Evolutionary conservation across 2,797 vertebrate species (phyloP).

Genomic region (Kryptolebias ocellatus): DNA sequence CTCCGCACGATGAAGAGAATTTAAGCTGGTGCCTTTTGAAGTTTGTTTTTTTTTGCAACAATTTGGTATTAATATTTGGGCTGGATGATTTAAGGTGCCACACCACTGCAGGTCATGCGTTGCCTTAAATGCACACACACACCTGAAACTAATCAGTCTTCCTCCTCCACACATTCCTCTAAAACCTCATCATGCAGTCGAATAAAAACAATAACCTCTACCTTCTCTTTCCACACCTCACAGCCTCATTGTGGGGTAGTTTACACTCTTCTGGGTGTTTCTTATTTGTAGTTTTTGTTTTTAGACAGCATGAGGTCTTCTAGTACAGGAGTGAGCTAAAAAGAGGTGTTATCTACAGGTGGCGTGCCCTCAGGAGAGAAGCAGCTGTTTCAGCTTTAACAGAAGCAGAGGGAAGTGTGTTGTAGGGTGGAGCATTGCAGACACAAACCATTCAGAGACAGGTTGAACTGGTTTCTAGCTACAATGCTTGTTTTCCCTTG

Average conservation of each 20-base stretch:
- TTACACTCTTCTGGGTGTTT: background rate
- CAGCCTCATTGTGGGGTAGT: background rate
- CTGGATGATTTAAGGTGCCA: background rate
- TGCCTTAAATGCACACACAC: constrained; percentile 9
- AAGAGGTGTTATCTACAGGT: constrained; percentile 46
- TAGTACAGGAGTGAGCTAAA: constrained; percentile 28
- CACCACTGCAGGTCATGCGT: background rate
- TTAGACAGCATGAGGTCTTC: constrained; percentile 7
- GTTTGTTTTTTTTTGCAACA: too few species aligned
- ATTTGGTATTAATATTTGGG: background rate
- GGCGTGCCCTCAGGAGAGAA: constrained; percentile 32
- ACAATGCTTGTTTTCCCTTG: constrained; percentile 4
- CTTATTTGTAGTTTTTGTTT: background rate
- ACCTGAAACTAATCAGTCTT: constrained; percentile 41
- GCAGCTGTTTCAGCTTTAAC: constrained; percentile 36
- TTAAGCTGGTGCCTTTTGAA: background rate
- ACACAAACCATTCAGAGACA: constrained; percentile 43
- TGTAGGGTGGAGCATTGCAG: constrained; percentile 41
- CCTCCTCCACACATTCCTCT: background rate
- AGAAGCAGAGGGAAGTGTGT: constrained; percentile 12
- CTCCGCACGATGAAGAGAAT: background rate
- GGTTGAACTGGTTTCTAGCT: constrained; percentile 70
- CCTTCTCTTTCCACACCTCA: background rate
- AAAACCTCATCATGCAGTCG: constrained; percentile 20
- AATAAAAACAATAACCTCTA: background rate